Percentiles rank a stretch among this genome's conserved stretches.
These are phyloP conservation scores for Siderastrea radians DNA, from an alignment of 92 coral and sea anemone species.

Conservation along the genomic window DNA sequence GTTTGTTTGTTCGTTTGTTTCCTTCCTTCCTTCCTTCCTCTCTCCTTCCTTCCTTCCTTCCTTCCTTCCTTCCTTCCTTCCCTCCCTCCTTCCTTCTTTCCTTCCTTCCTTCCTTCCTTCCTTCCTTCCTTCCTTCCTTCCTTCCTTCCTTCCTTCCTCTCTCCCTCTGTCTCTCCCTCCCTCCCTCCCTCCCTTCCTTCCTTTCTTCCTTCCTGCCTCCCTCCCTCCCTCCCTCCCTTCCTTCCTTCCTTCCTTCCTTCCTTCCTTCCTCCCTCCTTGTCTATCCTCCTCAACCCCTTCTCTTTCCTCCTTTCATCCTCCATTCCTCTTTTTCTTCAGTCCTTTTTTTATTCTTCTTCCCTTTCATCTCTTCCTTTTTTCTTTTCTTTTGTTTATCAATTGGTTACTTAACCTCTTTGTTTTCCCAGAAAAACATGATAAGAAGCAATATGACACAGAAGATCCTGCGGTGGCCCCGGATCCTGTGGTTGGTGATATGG, in stretches of 20 bases:
- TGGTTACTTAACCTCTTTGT: not conserved
- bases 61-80: not conserved
- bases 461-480: not conserved
- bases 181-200: not conserved
- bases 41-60: not conserved
- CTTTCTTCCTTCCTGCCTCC: not conserved
- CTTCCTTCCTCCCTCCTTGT: not conserved
- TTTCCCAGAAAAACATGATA: not conserved
- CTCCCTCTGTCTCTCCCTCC: not conserved
- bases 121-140: not conserved
- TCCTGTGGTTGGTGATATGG: not conserved
- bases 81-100: not conserved
- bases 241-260: conserved; percentile 8
- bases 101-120: not conserved
- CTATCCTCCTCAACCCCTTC: not conserved
- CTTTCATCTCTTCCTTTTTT: not conserved
- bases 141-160: not conserved
- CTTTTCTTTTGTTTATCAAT: not conserved
- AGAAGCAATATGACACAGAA: not conserved
- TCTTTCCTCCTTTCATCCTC: not conserved
- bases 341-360: not conserved
- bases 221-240: not conserved
- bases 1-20: not conserved
- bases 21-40: not conserved
- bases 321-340: not conserved